Conservation (phyloP, 2,888 invertebrate genomes). For the Galerucella pusilla region DNA sequence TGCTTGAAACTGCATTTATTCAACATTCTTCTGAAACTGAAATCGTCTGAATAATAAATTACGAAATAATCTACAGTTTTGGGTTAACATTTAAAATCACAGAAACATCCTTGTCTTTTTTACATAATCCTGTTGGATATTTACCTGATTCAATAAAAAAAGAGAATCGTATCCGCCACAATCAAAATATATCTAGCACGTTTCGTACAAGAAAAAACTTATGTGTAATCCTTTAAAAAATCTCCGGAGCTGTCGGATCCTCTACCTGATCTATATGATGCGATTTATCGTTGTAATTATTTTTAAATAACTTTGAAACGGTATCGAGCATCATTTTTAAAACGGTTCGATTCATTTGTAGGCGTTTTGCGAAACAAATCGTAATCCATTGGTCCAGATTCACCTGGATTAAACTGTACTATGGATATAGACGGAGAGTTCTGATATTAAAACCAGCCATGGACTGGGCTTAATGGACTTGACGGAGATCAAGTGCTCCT, state of each 20-base stretch:
- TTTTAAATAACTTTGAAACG: constrained; percentile 47
- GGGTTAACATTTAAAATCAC: too few species aligned
- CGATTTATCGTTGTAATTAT: constrained; percentile 51
- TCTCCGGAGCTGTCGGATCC: constrained; percentile 10
- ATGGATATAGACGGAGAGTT: constrained; percentile 45
- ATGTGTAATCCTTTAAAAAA: constrained; percentile 28
- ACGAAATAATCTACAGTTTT: too few species aligned
- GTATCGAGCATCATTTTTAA: constrained; percentile 34
- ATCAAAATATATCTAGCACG: neutral
- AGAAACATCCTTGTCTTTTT: neutral
- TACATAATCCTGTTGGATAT: neutral
- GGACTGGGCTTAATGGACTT: constrained; percentile 3
- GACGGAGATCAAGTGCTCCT: neutral
- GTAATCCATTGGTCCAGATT: constrained; percentile 61
- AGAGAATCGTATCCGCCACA: neutral
- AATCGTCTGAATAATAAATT: too few species aligned
- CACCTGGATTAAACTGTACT: constrained; percentile 59
- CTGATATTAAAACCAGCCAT: constrained; percentile 17
- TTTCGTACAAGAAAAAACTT: constrained; percentile 12
- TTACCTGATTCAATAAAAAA: neutral
- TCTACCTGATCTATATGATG: constrained; percentile 48
- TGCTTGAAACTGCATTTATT: too few species aligned
- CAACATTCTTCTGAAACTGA: too few species aligned
- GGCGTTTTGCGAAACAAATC: constrained; percentile 61
- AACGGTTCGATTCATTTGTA: constrained; percentile 55